Percentiles rank a stretch among this genome's conserved stretches.
phyloP scores from a whole-genome alignment of 2,888 invertebrate species.

The Pseudococcus longispinus region DNA sequence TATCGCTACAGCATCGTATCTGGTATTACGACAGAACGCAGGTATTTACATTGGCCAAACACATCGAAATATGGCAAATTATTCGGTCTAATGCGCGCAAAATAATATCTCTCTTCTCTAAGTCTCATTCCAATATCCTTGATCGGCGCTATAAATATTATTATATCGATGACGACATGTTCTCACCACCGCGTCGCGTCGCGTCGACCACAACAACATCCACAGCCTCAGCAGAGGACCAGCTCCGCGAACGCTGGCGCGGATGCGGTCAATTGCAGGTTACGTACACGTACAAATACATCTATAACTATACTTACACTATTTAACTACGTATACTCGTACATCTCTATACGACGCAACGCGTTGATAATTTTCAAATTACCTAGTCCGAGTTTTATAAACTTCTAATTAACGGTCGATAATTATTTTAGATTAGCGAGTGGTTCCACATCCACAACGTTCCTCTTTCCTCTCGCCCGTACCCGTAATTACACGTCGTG shows the following conservation, averaged over 20 bases:
- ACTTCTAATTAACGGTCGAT: conserved; percentile 19
- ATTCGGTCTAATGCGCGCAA: background rate
- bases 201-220: background rate
- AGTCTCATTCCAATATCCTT: background rate
- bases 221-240: background rate
- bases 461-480: background rate
- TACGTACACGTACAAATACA: background rate
- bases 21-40: too few relatives aligned
- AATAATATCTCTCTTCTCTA: background rate
- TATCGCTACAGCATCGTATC: too few relatives aligned
- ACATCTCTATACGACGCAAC: background rate
- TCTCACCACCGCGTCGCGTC: background rate
- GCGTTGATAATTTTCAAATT: conserved; percentile 10
- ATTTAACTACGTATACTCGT: background rate
- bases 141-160: conserved; percentile 7
- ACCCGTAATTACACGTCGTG: background rate
- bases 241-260: background rate
- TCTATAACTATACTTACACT: background rate
- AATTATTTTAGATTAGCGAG: conserved; percentile 17
- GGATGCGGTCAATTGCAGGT: background rate
- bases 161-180: background rate
- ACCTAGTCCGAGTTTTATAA: background rate
- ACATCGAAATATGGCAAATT: background rate
- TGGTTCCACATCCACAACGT: background rate
- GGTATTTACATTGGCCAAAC: too few relatives aligned